Conservation (phyloP, 1,140 invertebrate genomes). For the Aphidius gifuensis region DNA sequence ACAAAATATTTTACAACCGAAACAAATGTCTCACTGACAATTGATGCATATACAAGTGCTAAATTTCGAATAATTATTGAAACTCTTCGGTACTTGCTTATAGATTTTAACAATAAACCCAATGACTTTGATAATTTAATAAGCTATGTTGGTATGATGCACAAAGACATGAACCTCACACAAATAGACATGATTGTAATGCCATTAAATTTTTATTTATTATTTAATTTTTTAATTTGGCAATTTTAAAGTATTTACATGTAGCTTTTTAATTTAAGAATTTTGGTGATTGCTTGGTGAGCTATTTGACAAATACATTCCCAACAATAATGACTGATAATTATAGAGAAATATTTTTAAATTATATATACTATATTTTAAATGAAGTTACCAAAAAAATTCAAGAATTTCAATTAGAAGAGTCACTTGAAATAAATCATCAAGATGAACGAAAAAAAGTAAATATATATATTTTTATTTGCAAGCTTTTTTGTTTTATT, state of each 20-base stretch:
- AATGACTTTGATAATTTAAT: conserved; percentile 33
- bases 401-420: conserved; percentile 30
- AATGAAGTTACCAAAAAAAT: conserved; percentile 32
- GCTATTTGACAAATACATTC: conserved; percentile 31
- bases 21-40: conserved; percentile 25
- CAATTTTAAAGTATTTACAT: conserved; percentile 5
- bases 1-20: conserved; percentile 34
- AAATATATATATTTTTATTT: background rate
- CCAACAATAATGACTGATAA: conserved; percentile 27
- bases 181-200: conserved; percentile 33
- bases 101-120: conserved; percentile 36
- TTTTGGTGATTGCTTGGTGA: conserved; percentile 27
- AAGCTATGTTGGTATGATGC: conserved; percentile 39
- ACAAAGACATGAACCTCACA: conserved; percentile 38
- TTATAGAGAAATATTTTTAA: conserved; percentile 27
- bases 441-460: background rate
- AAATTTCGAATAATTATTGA: conserved; percentile 36
- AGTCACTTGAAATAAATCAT: conserved; percentile 13
- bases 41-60: conserved; percentile 26
- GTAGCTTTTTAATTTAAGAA: conserved; percentile 26
- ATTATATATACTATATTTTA: conserved; percentile 34
- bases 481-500: background rate
- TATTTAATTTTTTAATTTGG: conserved; percentile 9
- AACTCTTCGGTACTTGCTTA: conserved; percentile 34
- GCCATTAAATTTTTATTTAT: conserved; percentile 18